Evolutionary conservation across 2,797 vertebrate species (phyloP), one percentile per base, ranked within the genome.

Genomic region (Sciurus carolinensis): DNA sequence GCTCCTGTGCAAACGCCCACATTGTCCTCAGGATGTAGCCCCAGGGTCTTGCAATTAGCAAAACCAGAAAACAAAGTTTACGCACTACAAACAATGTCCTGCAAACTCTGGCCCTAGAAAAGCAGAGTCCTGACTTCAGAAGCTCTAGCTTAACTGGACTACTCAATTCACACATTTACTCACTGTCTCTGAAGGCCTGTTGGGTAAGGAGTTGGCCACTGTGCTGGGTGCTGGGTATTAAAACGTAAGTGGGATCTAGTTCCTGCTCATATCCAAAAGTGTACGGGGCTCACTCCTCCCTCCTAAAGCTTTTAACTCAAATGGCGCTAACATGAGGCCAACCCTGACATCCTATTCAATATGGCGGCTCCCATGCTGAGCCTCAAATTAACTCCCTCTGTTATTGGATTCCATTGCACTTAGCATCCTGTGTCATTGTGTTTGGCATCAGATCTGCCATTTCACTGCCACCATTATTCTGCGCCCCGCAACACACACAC

Each of bases 21-120:
- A 0, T 84, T 14, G 22, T 96, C 89, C 89, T 94, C 84, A 91
- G 87, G 95, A 95, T 96, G 89, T 90, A 87, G 69, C 87, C 87
- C 69, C 57, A 1, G 9, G 59, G 77, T 54, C 59, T 13, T 89
- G 93, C 52, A 42, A 59, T 93, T 94, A 95, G 36, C 83, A 73
- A 86, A 96, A 75, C 44, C 50, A 71, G 77, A 88, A 98, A 90
- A 82, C 80, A 75, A 84, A 92, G 26, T 62, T 87, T 94, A 64
- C 52, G 72, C 73, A 33, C 66, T 88, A 87, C 72, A 95, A 93
- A 95, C 15, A 79, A 89, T 79, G 92, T 62, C 90, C 79, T 88
- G 22, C 26, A 81, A 66, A 42, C 36, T 15, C 50, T 76, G 59
- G 64, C 50, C 50, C 86, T 64, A 64, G 90, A 66, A 81, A 93